Evolutionary conservation across 2,797 vertebrate species (phyloP), one percentile per base, ranked within the genome.

Genomic region (Erpetoichthys calabaricus): DNA sequence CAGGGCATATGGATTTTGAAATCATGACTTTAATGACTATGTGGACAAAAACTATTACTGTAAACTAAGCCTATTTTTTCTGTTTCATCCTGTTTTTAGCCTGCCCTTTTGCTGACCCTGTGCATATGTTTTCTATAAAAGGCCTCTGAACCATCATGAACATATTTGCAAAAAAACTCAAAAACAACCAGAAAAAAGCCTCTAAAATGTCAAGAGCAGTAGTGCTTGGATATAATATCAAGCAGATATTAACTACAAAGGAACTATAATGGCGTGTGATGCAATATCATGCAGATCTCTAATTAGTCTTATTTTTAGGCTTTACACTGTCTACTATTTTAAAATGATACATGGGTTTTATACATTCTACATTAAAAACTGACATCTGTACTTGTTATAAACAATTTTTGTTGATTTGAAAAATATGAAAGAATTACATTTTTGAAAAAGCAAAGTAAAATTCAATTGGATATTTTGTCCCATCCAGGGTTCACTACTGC

Each of bases 291-390:
- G 10, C 43, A 51, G 49, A 45, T 51, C 53, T 54, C 41, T 57
- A 50, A 50, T 49, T 50, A 45, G 47, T 5, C 10, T 44, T 58
- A 44, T 45, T 53, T 25, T 25, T 54, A 54, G 45, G 45, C 44
- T 25, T 75, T 77, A 79, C 79, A 71, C 73, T 74, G 66, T 77
- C 79, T 57, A 47, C 25, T 25, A 25, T 25, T 25, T 25, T 25
- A 25, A 25, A 25, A 25, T 25, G 25, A 25, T 25, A 25, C 25
- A 25, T 25, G 25, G 25, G 25, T 25, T 25, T 25, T 25, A 25
- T 25, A 25, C 25, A 25, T 25, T 25, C 25, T 25, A 25, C 25
- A 25, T 25, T 25, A 25, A 25, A 25, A 25, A 25, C 25, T 25
- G 25, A 25, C 25, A 25, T 25, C 25, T 25, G 25, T 25, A 25